Base-by-base conservation (phyloP, 2,888 invertebrate genomes). In the Auanema sp. region DNA sequence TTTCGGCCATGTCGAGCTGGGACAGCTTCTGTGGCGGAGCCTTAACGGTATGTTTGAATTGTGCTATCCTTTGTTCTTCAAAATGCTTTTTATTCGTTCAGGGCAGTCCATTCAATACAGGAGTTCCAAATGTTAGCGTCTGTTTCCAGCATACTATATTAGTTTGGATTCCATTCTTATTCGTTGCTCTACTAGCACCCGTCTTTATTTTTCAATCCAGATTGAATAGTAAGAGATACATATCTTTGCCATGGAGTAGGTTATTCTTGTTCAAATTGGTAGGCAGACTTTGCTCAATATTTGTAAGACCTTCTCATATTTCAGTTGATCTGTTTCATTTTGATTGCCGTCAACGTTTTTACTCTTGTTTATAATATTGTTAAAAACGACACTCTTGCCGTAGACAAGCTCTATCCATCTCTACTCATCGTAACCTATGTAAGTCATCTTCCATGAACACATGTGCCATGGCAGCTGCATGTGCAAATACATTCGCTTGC, bases 71-170 rank as follows among this genome's bases (percentile, higher is more conserved):
- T 23, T 33, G 24, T 21, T 23, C 14, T 14, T 14, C 33, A 18
- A 56, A 49, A 61, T 11, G 42, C 1, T 23, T 5, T 21, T 51
- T 2, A 41, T 51, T 14, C 5, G 53, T 66, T 25, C 50, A 66
- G 67, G 54, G 53, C 23, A 43, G 58, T 12, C 60, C 64, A 10
- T 72, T 72, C 57, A 16, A 18, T 21, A 65, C 68, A 23, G 75
- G 72, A 18, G 54, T 81, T 5, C 79, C 81, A 14, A 81, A 79
- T 57, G 53, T 79, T 10, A 74, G 75, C 16, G 59, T 68, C 58
- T 81, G 81, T 65, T 66, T 71, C 49, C 81, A 79, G 64, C 77
- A 80, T 57, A 79, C 79, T n/a, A 51, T 76, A n/a, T 70, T 81
- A 56, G 72, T 79, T 40, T 81, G 77, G 78, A 60, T 71, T 21